These are phyloP conservation scores for Hoplostethus atlanticus DNA, from an alignment of 2,797 vertebrate species.

Conservation along the genomic window DNA sequence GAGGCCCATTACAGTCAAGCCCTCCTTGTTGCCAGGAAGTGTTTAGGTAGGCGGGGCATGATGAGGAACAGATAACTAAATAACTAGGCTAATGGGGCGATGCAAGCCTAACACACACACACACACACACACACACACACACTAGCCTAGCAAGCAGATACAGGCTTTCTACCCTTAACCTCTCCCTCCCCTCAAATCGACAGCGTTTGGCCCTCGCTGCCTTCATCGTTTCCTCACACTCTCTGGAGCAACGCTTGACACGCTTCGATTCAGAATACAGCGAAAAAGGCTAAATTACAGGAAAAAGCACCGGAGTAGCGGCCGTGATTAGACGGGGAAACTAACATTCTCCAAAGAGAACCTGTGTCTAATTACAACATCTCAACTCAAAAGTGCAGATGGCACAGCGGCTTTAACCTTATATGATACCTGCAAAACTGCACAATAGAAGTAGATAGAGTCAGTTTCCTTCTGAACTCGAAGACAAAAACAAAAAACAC, in stretches of 20 bases:
- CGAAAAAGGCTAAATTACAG: constrained; percentile 51
- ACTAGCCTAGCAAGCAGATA: no score
- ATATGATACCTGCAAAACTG: neutral
- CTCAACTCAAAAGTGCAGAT: constrained; percentile 24
- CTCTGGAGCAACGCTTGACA: constrained; percentile 37
- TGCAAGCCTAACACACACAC: constrained; percentile 21
- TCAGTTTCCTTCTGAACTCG: no score
- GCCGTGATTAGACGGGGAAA: constrained; percentile 52
- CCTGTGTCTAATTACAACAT: neutral
- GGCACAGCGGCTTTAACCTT: constrained; percentile 30
- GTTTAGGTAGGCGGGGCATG: constrained; percentile 71
- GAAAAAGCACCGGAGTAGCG: constrained; percentile 26
- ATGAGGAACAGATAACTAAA: constrained; percentile 72
- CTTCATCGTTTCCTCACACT: constrained; percentile 59
- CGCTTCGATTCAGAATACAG: constrained; percentile 47
- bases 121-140: no score
- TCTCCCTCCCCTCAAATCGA: constrained; percentile 44
- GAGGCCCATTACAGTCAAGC: constrained; percentile 16
- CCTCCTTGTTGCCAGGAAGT: constrained; percentile 61
- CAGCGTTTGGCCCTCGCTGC: constrained; percentile 44
- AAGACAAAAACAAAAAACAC: constrained; percentile 17
- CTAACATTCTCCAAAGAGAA: constrained; percentile 57
- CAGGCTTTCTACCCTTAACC: constrained; percentile 15
- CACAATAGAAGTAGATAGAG: no score
- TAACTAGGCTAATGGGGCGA: constrained; percentile 64